Percentiles rank a stretch among this genome's conserved stretches.
phyloP scores from a whole-genome alignment of 2,797 vertebrate species.

The Acrocephalus scirpaceus region DNA sequence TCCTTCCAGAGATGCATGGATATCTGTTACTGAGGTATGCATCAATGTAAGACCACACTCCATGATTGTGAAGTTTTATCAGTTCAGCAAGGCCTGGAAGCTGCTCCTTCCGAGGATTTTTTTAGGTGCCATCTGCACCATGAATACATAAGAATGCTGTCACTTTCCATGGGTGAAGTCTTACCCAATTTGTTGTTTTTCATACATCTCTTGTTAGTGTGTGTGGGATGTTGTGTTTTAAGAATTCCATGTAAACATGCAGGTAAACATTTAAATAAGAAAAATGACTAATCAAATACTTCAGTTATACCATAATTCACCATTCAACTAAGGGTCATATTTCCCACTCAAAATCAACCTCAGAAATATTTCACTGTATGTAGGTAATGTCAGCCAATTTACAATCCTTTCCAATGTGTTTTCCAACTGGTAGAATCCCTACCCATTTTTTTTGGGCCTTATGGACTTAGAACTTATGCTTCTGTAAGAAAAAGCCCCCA shows the following conservation, averaged over 20 bases:
- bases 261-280: background rate
- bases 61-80: background rate
- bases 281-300: background rate
- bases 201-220: background rate
- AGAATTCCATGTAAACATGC: background rate
- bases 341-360: background rate
- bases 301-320: background rate
- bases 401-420: background rate
- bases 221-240: background rate
- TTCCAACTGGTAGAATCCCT: background rate
- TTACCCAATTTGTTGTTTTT: background rate
- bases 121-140: background rate
- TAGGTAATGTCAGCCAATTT: background rate
- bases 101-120: background rate
- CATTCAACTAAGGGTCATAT: background rate
- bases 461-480: background rate
- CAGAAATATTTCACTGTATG: background rate
- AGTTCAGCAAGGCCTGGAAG: background rate
- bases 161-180: background rate
- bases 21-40: background rate
- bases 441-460: background rate
- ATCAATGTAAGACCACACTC: background rate
- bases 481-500: background rate
- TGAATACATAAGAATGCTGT: background rate
- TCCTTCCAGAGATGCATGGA: background rate